Conservation (phyloP, 2,888 invertebrate species). For the Germaria angustata region DNA sequence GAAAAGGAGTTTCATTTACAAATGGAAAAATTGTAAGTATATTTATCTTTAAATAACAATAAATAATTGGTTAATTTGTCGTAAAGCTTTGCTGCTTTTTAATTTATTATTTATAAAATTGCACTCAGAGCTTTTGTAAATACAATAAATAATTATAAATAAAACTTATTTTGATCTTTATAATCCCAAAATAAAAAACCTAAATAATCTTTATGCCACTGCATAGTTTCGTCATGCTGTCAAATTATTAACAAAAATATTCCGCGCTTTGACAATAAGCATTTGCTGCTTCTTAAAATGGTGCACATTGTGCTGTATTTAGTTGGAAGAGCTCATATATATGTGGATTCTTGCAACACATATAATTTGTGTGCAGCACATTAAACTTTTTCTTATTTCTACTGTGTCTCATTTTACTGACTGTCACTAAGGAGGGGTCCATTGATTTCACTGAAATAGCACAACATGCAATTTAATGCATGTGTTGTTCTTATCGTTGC, state of each 20-base stretch:
- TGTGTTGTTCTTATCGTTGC: slow-evolving; percentile 46
- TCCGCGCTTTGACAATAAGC: slow-evolving; percentile 47
- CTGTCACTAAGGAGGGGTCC: slow-evolving; percentile 71
- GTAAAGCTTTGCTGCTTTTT: neutral
- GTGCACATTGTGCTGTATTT: slow-evolving; percentile 28
- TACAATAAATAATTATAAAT: neutral
- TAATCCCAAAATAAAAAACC: neutral
- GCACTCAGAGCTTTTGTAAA: neutral
- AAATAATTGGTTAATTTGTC: neutral
- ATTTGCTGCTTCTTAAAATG: slow-evolving; percentile 58
- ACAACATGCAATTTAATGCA: slow-evolving; percentile 60
- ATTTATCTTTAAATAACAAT: neutral
- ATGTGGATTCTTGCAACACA: slow-evolving; percentile 1
- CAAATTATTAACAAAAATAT: slow-evolving; percentile 32
- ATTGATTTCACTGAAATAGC: slow-evolving; percentile 55
- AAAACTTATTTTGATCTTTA: neutral
- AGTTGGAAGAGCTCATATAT: neutral
- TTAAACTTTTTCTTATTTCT: no score
- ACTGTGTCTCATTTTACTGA: slow-evolving; percentile 17
- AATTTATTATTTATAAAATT: neutral
- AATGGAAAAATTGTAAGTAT: neutral
- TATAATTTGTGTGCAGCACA: neutral
- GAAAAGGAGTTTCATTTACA: neutral
- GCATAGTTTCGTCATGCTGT: slow-evolving; percentile 48
- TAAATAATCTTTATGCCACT: slow-evolving; percentile 26